Evolutionary conservation across 2,888 invertebrate genomes (phyloP).

Genomic region (Dryobota labecula): DNA sequence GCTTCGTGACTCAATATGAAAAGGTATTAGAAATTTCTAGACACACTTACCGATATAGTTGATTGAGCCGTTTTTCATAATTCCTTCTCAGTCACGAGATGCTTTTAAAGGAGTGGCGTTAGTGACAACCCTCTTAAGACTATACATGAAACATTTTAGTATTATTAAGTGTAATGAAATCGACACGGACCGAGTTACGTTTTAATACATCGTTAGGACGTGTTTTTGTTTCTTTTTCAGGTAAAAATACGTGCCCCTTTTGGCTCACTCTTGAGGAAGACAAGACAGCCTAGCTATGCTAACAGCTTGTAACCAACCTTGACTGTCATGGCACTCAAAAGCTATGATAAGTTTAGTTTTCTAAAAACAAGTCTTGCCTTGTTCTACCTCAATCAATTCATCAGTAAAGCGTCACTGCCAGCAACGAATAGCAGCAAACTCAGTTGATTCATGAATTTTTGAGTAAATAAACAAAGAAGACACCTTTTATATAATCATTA

Average conservation of each 20-base stretch:
- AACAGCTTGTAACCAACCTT: not conserved
- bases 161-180: constrained; percentile 48
- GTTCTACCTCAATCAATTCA: not conserved
- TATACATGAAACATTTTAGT: constrained; percentile 19
- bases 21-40: no score
- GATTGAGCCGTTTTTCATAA: no score
- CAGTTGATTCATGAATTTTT: not conserved
- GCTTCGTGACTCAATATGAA: no score
- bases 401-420: not conserved
- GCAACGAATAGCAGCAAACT: not conserved
- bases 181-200: constrained; percentile 8
- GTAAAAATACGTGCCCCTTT: not conserved
- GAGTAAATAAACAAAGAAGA: not conserved
- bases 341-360: not conserved
- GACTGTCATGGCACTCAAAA: not conserved
- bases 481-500: no score
- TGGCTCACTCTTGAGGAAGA: no score
- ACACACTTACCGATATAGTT: no score
- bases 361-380: not conserved
- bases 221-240: not conserved
- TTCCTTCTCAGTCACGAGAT: no score
- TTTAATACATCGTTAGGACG: not conserved
- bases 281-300: not conserved
- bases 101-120: no score
- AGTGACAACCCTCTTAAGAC: no score